Evolutionary conservation across 1,140 invertebrate species (phyloP), one percentile per base, ranked within the genome.

Genomic region (Listronotus bonariensis): DNA sequence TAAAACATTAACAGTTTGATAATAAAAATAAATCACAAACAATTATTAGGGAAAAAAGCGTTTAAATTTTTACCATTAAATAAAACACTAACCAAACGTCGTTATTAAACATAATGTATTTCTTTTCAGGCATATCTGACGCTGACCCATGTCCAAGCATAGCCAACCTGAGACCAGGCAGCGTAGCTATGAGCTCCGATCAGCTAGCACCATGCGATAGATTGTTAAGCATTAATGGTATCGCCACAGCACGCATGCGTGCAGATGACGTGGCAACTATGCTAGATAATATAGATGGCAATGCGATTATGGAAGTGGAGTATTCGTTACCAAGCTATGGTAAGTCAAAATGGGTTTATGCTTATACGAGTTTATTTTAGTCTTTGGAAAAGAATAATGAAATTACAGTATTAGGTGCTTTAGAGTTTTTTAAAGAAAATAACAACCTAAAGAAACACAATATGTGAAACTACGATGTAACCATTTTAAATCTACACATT

Each of bases 151-250:
- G 80, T 63, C 82, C 86, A 6, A 80, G 80, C 51, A 83, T 88
- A 57, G 81, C 83, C 12, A 82, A 82, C 63, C 73, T 88, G 6
- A 73, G 84, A 59, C 84, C 86, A 11, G 87, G 86, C 7, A 83
- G 85, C 40, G 80, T 85, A 34, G 87, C 86, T 36, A 78, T 86
- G 63, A 82, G 82, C 67, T 83, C 82, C 61, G 85, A 88, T 74
- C 77, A 80, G 43, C 75, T 89, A 54, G 84, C 88, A 51, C 88
- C 91, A 0, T 91, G 91, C 11, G 92, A 93, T 79, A 83, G 86
- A 56, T 86, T 93, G 26, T 82, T 90, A 71, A 89, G 89, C 69
- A 88, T 94, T 48, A 93, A 93, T 79, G 91, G 91, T 10, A 91
- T 92, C 63, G 85, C 86, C 42, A 92, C 91, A 1, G 82, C 84